A percentile compares a stretch with the other conserved stretches of the same genome.
These are phyloP conservation scores for Leptopilina drosophilae DNA, from an alignment of 2,888 invertebrate species.

Conservation along the genomic window DNA sequence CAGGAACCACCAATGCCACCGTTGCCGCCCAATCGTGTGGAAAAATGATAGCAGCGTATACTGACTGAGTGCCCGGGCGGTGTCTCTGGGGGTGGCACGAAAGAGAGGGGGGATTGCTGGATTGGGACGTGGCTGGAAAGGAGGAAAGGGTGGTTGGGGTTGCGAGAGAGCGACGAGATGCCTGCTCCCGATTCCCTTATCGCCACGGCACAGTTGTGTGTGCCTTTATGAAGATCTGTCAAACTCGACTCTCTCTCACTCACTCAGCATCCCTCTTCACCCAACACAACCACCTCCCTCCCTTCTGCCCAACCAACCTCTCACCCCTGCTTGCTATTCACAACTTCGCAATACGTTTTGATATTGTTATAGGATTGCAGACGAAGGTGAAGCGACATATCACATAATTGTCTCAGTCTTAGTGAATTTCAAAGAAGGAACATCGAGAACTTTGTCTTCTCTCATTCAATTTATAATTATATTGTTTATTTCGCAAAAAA, in stretches of 20 bases:
- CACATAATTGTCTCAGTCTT: slow-evolving; percentile 22
- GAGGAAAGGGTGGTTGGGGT: slow-evolving; percentile 47
- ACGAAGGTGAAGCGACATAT: slow-evolving; percentile 60
- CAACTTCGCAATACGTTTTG: slow-evolving; percentile 34
- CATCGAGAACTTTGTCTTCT: not conserved
- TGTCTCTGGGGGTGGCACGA: slow-evolving; percentile 51
- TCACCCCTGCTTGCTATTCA: slow-evolving; percentile 52
- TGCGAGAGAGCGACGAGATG: slow-evolving; percentile 77
- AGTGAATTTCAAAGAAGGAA: not conserved
- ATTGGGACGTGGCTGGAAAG: slow-evolving; percentile 50
- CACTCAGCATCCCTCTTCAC: slow-evolving; percentile 48
- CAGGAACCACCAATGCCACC: slow-evolving; percentile 41
- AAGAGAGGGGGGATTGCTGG: slow-evolving; percentile 44
- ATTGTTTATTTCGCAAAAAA: too few relatives aligned
- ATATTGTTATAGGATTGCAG: slow-evolving; percentile 11
- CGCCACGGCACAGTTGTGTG: slow-evolving; percentile 76
- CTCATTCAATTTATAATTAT: not conserved
- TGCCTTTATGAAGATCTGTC: slow-evolving; percentile 77
- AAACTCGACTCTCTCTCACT: slow-evolving; percentile 65
- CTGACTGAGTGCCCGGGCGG: slow-evolving; percentile 50
- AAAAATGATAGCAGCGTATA: slow-evolving; percentile 79
- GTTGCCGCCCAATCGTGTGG: slow-evolving; percentile 75
- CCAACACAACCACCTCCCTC: slow-evolving; percentile 6
- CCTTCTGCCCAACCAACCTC: slow-evolving; percentile 8
- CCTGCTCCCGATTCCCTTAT: slow-evolving; percentile 76